Evolutionary conservation across 37 sponge, comb jelly and placozoan genomes (phyloP), one percentile per base, ranked within the genome.

Genomic region (Spongilla lacustris): DNA sequence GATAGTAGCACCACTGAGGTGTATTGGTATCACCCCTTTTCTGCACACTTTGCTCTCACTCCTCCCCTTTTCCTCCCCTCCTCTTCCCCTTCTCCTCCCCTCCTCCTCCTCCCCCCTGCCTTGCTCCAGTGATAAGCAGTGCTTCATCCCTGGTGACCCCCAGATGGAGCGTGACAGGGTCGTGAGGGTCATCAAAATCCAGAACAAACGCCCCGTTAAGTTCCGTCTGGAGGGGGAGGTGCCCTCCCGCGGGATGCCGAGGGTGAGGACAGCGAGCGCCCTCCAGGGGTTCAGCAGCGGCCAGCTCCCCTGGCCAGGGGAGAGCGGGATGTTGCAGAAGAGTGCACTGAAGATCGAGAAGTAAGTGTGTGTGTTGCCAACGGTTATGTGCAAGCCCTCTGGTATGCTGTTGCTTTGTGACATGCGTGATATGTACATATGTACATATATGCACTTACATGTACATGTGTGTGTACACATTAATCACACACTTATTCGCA

Each of bases 271-370:
- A 66, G 19, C 78, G 48, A 81, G 87, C 5, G 80, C 80, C 26
- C 75, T 80, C 6, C 84, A 80, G 67, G 84, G 84, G 30, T 80
- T 84, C 76, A 17, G 67, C 10, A 66, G 80, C 2, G 81, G 85
- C 23, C 90, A 84, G 69, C 73, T 89, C 22, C 90, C 90, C 11
- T 29, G 46, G 31, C 90, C 89, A 35, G 84, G 84, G 22, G 78
- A 88, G 72, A 77, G 35, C 50, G 33, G 32, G 17, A 48, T 76
- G 69, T 2, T 69, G 3, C 50, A 67, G 34, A 83, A 88, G 36
- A 82, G 38, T 31, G 41, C 84, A 0, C 89, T 89, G 66, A 89
- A 84, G 66, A 89, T 89, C 72, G 85, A 89, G 79, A 89, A 89
- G 90, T 89, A 67, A 33, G 80, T 89, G 29, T 48, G 17, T 73